These are phyloP conservation scores for Etheostoma cragini DNA, from an alignment of 2,113 vertebrate genomes.

Conservation along the genomic window DNA sequence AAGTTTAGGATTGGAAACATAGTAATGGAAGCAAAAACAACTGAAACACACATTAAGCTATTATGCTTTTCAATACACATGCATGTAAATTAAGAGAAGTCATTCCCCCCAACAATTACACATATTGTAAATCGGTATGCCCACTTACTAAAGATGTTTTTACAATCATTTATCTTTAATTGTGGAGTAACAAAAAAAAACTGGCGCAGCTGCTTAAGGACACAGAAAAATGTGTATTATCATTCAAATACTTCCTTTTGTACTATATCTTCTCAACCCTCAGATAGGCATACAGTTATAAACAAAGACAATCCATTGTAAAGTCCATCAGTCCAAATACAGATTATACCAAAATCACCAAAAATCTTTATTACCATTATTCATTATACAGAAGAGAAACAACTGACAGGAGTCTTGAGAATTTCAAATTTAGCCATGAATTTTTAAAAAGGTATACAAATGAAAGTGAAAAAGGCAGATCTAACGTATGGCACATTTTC, in stretches of 20 bases:
- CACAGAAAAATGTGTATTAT: background rate
- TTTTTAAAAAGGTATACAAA: background rate
- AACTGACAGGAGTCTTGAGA: background rate
- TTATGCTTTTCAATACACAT: background rate
- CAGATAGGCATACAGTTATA: background rate
- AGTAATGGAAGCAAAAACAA: background rate
- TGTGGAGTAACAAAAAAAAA: background rate
- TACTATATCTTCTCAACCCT: background rate
- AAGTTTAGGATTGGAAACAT: background rate
- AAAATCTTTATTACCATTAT: background rate
- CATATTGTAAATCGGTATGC: background rate
- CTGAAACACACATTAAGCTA: background rate
- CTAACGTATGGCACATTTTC: background rate
- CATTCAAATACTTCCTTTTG: background rate
- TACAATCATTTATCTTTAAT: background rate
- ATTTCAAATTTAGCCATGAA: background rate
- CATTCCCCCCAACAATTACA: no score
- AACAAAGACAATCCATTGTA: background rate
- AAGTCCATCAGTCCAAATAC: background rate
- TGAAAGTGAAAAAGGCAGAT: background rate
- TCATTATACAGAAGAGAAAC: background rate
- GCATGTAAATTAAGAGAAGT: background rate
- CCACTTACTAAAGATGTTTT: background rate
- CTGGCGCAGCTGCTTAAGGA: background rate
- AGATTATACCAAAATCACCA: background rate